Base-by-base conservation (phyloP, 2,888 invertebrate genomes). In the Tetranychus piercei region DNA sequence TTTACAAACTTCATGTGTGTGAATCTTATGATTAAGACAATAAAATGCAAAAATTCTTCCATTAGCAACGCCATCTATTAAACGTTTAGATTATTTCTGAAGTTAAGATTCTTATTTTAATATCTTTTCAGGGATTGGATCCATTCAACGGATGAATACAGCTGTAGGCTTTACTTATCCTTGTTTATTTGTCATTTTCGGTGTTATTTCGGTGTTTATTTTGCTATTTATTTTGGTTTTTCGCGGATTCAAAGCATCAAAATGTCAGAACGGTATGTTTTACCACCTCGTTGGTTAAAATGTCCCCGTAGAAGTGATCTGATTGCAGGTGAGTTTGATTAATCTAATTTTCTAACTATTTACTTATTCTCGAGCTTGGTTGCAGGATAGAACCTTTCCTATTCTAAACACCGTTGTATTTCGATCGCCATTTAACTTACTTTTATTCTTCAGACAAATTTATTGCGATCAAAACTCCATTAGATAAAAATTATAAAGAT, bases 381-480 rank as follows among this genome's bases (percentile, higher is more conserved):
- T 55, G 6, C 69, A 34, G 34, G 4, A 34, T 34, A 34, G 34
- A 34, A 34, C 34, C 34, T 34, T 34, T 34, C 5, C 34, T 0
- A 34, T 3, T 34, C 34, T 0, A 1, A 34, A 34, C 34, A 34
- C 5, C 34, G 5, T 34, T 34, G 34, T 34, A 4, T 34, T 34
- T 34, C 34, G 34, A 34, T 34, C 5, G 34, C 34, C 34, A 34
- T 15, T 55, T 55, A 55, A 2, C 55, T 34, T n/a, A 43, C 20
- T 70, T 74, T 20, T 43, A 72, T 18, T 45, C 8, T 20, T 73
- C 8, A 69, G 87, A 88, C 73, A 90, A 91, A 81, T 97, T 99
- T 82, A 83, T 99, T 76, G 92, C 94, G 6, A 92, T 94, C 82
- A 96, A 95, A 83, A 96, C 97, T 2, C 97, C 97, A 1, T 85